These are phyloP conservation scores for Pseudomyrmex cubaensis DNA, from an alignment of 1,140 invertebrate genomes.

Conservation along the genomic window DNA sequence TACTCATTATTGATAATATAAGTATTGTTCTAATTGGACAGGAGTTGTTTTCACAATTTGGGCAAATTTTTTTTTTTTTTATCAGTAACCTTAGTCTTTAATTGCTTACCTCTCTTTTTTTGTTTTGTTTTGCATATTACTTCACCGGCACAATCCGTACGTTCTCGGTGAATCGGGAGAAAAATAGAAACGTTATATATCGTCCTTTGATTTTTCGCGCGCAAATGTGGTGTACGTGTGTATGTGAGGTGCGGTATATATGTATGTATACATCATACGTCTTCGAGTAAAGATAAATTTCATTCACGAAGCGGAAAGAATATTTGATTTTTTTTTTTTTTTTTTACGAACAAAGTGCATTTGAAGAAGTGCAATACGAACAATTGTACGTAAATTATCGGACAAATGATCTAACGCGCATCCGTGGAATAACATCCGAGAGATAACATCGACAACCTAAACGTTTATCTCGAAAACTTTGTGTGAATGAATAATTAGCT, in stretches of 20 bases:
- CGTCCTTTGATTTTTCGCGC: constrained; percentile 70
- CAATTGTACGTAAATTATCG: constrained; percentile 53
- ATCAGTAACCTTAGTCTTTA: constrained; percentile 74
- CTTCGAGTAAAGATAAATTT: neutral
- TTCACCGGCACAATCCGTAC: constrained; percentile 43
- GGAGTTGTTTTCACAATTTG: constrained; percentile 81
- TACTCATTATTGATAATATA: constrained; percentile 79
- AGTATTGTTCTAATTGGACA: constrained; percentile 84
- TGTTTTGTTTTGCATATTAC: no score
- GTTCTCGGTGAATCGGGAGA: constrained; percentile 69
- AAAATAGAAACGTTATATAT: constrained; percentile 66
- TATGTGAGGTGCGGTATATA: no score
- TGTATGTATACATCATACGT: neutral
- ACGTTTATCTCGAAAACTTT: constrained; percentile 5
- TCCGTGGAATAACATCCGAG: neutral
- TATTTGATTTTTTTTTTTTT: neutral
- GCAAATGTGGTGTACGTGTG: neutral
- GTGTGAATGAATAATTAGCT: constrained; percentile 63
- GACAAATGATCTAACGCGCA: neutral
- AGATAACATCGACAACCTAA: constrained; percentile 8
- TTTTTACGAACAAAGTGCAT: constrained; percentile 54
- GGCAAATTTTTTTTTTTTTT: constrained; percentile 71
- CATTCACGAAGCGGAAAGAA: constrained; percentile 21
- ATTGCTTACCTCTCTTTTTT: constrained; percentile 57
- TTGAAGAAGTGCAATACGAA: neutral